Percentiles rank a stretch among this genome's conserved stretches.
These are phyloP conservation scores for Keiferia lycopersicella DNA, from an alignment of 2,888 invertebrate genomes.

Conservation along the genomic window DNA sequence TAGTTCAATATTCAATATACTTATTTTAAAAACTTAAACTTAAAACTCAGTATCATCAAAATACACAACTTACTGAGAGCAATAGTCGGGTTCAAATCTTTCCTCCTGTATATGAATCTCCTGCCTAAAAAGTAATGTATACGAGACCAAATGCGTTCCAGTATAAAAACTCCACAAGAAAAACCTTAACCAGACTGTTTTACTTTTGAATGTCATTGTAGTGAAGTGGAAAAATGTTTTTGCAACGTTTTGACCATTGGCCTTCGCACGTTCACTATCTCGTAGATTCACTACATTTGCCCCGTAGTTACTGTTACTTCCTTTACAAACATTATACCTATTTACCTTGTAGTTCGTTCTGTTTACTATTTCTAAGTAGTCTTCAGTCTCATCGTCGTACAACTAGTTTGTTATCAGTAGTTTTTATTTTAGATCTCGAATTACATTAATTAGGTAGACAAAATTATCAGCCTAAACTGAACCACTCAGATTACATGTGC, in stretches of 20 bases:
- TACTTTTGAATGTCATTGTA: constrained; percentile 61
- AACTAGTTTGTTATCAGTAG: constrained; percentile 9
- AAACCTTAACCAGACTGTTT: constrained; percentile 38
- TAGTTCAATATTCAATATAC: too few relatives aligned
- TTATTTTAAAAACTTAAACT: too few relatives aligned
- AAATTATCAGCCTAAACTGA: background rate
- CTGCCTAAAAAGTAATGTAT: background rate
- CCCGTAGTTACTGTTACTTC: constrained; percentile 24
- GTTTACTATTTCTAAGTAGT: background rate
- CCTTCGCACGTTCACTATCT: constrained; percentile 64
- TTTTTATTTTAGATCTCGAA: background rate
- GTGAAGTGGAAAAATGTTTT: constrained; percentile 54
- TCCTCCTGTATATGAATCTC: too few relatives aligned
- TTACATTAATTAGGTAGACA: background rate
- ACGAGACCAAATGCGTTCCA: background rate
- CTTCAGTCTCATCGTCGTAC: background rate
- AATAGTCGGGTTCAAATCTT: too few relatives aligned
- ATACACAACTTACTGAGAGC: too few relatives aligned
- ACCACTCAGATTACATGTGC: constrained; percentile 1
- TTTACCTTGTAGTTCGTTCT: background rate
- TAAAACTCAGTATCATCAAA: too few relatives aligned
- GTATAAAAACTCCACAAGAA: constrained; percentile 27
- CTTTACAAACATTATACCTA: constrained; percentile 3
- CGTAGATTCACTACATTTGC: constrained; percentile 40
- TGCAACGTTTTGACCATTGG: constrained; percentile 51